These are phyloP conservation scores for Girardinus metallicus DNA, from an alignment of 2,797 vertebrate species.

Conservation along the genomic window DNA sequence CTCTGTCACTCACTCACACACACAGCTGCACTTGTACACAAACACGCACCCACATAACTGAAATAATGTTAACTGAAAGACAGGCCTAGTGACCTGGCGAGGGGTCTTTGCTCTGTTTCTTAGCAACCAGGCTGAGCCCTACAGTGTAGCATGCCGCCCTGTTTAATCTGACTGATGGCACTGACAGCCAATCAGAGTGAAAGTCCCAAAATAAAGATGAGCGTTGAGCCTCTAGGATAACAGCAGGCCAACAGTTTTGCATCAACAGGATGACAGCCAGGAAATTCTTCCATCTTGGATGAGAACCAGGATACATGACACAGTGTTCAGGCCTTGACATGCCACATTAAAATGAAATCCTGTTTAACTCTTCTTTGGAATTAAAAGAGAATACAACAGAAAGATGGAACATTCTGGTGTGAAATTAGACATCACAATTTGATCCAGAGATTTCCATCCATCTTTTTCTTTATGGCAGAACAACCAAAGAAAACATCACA, in stretches of 20 bases:
- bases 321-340: constrained; percentile 21
- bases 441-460: neutral
- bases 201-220: constrained; percentile 31
- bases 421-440: neutral
- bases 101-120: constrained; percentile 79
- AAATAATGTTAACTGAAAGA: constrained; percentile 42
- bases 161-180: constrained; percentile 53
- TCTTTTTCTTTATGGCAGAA: neutral
- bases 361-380: neutral
- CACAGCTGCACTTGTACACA: constrained; percentile 12
- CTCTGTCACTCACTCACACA: constrained; percentile 32
- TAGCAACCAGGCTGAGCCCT: constrained; percentile 80
- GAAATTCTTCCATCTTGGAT: constrained; percentile 62
- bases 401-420: neutral
- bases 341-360: neutral
- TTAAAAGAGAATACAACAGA: neutral
- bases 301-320: constrained; percentile 28
- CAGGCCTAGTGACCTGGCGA: constrained; percentile 73
- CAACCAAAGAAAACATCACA: neutral
- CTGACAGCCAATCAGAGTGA: constrained; percentile 43
- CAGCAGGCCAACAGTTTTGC: constrained; percentile 46
- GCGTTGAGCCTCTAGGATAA: constrained; percentile 38
- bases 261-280: constrained; percentile 39
- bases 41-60: constrained; percentile 18
- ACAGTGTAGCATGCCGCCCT: constrained; percentile 50